Evolutionary conservation across 2,888 invertebrate genomes (phyloP).

Genomic region (Platycnemis pennipes): DNA sequence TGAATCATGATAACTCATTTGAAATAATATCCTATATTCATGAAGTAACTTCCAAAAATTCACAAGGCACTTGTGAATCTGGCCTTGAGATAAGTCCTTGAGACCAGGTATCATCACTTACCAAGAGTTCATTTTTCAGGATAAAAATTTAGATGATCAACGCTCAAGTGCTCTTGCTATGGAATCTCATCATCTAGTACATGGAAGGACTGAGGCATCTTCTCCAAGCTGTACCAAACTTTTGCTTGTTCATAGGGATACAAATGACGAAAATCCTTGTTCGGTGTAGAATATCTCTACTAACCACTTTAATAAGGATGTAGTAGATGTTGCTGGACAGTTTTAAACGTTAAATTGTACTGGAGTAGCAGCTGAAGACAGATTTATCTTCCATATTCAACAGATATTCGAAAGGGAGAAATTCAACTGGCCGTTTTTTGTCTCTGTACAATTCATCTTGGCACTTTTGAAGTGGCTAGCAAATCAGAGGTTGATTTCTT

Average conservation of each 20-base stretch:
- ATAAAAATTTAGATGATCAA: background rate
- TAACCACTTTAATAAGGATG: background rate
- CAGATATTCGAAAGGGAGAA: background rate
- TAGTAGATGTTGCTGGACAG: background rate
- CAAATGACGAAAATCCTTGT: background rate
- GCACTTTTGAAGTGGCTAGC: background rate
- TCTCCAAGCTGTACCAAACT: background rate
- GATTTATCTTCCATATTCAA: background rate
- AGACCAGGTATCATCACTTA: background rate
- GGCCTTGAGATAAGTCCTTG: background rate
- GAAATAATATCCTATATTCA: background rate
- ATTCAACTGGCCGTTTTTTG: conserved; percentile 18
- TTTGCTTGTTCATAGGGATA: background rate
- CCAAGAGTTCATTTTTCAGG: background rate
- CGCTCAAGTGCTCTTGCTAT: background rate
- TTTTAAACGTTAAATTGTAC: background rate
- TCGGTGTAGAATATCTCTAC: background rate
- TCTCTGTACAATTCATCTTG: background rate
- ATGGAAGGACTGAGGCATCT: background rate
- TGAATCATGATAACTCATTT: background rate
- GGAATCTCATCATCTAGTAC: background rate
- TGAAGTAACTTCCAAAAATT: background rate
- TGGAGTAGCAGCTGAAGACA: background rate
- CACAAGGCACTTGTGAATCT: background rate
- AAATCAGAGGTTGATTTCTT: background rate